Conservation (phyloP, 2,888 invertebrate genomes). For the Protonemura montana region DNA sequence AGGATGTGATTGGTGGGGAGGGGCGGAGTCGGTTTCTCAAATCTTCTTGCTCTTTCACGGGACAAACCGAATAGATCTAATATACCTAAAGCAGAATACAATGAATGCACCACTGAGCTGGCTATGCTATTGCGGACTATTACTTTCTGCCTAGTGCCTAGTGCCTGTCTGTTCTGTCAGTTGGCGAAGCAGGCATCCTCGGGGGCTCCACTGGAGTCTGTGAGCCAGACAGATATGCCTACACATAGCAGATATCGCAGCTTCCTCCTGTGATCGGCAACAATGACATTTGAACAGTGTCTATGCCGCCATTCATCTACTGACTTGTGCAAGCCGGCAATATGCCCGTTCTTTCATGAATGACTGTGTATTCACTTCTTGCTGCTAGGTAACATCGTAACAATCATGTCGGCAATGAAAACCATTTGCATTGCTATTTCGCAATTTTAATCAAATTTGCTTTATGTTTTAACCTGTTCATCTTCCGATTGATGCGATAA, state of each 20-base stretch:
- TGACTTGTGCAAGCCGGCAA: too few relatives aligned
- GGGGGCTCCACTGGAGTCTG: too few relatives aligned
- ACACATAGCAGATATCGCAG: too few relatives aligned
- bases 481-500: background rate
- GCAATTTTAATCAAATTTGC: background rate
- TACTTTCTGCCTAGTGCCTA: background rate
- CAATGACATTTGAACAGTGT: too few relatives aligned
- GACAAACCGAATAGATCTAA: background rate
- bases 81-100: constrained; percentile 17
- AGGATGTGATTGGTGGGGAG: constrained; percentile 42
- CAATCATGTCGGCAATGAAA: background rate
- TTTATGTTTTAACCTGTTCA: background rate
- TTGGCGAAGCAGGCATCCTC: background rate
- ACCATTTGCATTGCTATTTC: background rate
- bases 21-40: constrained; percentile 52
- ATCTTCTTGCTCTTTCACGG: constrained; percentile 35
- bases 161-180: background rate
- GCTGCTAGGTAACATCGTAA: background rate
- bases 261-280: too few relatives aligned
- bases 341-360: background rate
- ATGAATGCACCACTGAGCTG: constrained; percentile 25
- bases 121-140: background rate
- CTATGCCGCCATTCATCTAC: too few relatives aligned
- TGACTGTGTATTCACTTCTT: background rate
- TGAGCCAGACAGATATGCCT: too few relatives aligned